These are phyloP conservation scores for Drosophila neonasuta DNA, from an alignment of 2,888 invertebrate genomes.

Conservation along the genomic window DNA sequence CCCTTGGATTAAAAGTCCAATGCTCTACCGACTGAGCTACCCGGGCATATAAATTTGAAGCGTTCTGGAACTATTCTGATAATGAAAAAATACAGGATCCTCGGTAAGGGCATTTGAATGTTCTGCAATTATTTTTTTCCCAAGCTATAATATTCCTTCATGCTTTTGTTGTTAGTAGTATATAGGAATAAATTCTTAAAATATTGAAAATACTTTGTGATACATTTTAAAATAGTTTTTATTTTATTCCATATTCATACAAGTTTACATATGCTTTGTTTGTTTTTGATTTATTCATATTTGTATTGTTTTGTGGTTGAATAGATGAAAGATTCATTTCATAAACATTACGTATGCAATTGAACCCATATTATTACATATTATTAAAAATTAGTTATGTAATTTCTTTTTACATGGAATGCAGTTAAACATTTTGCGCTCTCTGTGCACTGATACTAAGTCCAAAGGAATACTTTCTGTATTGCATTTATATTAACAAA, in stretches of 20 bases:
- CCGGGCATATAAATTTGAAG: conserved; percentile 66
- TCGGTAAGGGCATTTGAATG: neutral
- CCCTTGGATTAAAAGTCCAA: conserved; percentile 83
- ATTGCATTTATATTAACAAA: conserved; percentile 49
- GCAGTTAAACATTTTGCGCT: conserved; percentile 72
- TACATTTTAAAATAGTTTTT: conserved; percentile 76
- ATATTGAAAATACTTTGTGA: neutral
- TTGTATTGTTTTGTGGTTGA: conserved; percentile 60
- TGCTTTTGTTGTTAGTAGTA: no score
- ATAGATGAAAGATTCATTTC: conserved; percentile 55
- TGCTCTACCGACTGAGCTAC: conserved; percentile 83
- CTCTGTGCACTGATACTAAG: conserved; percentile 39
- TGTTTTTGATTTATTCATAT: conserved; percentile 64
- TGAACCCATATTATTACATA: conserved; percentile 54
- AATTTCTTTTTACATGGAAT: conserved; percentile 81
- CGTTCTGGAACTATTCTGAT: conserved; percentile 23
- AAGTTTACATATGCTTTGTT: conserved; percentile 67
- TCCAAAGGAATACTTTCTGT: conserved; percentile 56
- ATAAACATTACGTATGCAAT: conserved; percentile 56
- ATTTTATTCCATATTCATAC: conserved; percentile 74
- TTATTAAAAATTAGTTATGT: conserved; percentile 66
- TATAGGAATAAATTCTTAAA: neutral
- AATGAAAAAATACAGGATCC: conserved; percentile 18
- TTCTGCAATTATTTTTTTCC: neutral
- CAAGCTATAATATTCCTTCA: no score